Base-by-base conservation (phyloP, 2,113 vertebrate genomes). In the Leiothrix lutea region DNA sequence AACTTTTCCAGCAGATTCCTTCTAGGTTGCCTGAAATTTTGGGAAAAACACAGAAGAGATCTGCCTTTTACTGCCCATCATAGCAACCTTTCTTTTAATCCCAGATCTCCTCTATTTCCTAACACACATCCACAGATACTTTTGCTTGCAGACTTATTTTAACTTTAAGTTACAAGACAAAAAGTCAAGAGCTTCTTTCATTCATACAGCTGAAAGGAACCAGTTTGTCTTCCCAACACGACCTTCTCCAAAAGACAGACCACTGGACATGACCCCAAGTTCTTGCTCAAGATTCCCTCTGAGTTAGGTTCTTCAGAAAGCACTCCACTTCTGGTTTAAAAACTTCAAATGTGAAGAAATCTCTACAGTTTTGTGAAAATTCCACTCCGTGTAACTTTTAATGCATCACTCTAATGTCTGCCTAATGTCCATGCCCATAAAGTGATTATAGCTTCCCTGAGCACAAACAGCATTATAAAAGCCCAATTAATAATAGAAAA, bases 21-120 rank as follows among this genome's bases (percentile, higher is more conserved):
- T 62, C 81, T 96, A 93, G 77, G 48, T 82, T 90, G 48, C 44
- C 47, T 84, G 64, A 91, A 95, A 78, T 87, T 95, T 93, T 42
- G 8, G 20, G 50, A 69, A 91, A 93, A 73, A 87, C 9, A 95
- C 20, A 90, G 48, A 29, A 92, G 22, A 69, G 10, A 66, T 73
- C 44, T 93, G 60, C 65, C 69, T 67, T 74, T 90, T 93, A 51
- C 36, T 74, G 40, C 23, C 44, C 48, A 47, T 23, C 12, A 38
- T 5, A 36, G 28, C 22, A 64, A 66, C 0, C 2, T 25, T 48
- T 48, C 91, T 75, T 29, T 93, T 73, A 1, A 14, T 4, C 33
- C 5, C 9, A 80, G 58, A 38, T 21, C 31, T 44, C 42, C 48
- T 57, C 26, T 73, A 16, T 54, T 65, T 69, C 35, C n/a, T 42